Conservation (phyloP, 1,140 invertebrate species). For the Archegozetes longisetosus region DNA sequence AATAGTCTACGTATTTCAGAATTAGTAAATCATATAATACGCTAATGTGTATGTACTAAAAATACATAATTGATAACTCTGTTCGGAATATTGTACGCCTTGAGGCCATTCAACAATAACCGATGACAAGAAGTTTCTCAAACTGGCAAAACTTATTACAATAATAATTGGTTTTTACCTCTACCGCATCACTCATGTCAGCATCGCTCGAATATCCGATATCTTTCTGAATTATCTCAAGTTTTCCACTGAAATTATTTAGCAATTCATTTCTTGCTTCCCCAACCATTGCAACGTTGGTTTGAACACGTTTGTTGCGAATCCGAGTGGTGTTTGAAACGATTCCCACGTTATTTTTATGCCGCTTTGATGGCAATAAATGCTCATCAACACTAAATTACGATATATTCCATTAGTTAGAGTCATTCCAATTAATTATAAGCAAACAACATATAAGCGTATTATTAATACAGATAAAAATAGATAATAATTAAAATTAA, state of each 20-base stretch:
- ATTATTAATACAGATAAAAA: no score
- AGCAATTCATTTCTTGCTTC: not conserved
- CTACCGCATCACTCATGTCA: conserved; percentile 18
- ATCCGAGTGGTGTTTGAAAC: not conserved
- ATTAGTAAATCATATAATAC: no score
- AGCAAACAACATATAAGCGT: no score
- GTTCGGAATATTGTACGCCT: no score
- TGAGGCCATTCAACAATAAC: not conserved
- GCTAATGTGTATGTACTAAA: no score
- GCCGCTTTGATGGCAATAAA: not conserved
- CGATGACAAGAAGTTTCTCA: not conserved
- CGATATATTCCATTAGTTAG: no score
- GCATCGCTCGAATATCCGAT: conserved; percentile 19
- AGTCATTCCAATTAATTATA: no score
- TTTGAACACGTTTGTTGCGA: not conserved
- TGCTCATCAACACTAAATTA: not conserved
- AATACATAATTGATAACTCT: no score
- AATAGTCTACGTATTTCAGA: no score
- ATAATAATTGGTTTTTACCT: conserved; percentile 6
- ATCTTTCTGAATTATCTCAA: conserved; percentile 17
- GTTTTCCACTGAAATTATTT: not conserved
- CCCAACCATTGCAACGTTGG: not conserved
- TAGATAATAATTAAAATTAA: no score
- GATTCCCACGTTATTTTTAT: not conserved
- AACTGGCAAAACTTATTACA: not conserved